phyloP scores from a whole-genome alignment of 30 jellyfish, hydroid and myxozoan species.

The Sanderia malayensis region DNA sequence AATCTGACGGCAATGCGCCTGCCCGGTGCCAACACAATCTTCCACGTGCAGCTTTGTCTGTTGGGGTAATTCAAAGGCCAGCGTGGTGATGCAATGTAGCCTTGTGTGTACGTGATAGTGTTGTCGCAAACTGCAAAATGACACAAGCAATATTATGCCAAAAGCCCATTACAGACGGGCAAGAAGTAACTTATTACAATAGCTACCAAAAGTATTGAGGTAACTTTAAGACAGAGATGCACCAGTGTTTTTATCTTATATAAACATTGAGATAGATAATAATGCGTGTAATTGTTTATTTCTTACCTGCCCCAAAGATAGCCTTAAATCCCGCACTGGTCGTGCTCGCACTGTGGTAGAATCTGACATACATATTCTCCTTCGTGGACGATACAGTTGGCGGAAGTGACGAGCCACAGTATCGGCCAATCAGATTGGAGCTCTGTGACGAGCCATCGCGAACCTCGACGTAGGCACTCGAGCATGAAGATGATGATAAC shows the following conservation, averaged over 20 bases:
- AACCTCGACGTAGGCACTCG: slow-evolving; percentile 35
- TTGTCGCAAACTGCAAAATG: slow-evolving; percentile 49
- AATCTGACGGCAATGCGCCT: slow-evolving; percentile 52
- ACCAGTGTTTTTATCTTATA: no score
- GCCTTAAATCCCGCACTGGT: slow-evolving; percentile 64
- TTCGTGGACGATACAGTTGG: slow-evolving; percentile 47
- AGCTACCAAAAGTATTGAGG: no score
- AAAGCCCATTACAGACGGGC: background rate
- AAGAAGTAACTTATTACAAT: no score
- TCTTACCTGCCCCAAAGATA: slow-evolving; percentile 45
- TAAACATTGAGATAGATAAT: no score
- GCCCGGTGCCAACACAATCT: slow-evolving; percentile 45
- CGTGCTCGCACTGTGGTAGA: slow-evolving; percentile 22
- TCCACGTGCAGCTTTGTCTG: slow-evolving; percentile 54
- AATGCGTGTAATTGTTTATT: no score
- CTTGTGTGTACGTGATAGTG: slow-evolving; percentile 60
- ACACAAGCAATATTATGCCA: no score
- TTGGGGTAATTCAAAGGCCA: slow-evolving; percentile 64
- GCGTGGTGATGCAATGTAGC: slow-evolving; percentile 67
- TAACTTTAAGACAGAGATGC: no score
- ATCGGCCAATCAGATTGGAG: slow-evolving; percentile 38
- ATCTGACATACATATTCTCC: slow-evolving; percentile 46
- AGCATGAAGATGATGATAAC: slow-evolving; percentile 13
- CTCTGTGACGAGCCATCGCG: slow-evolving; percentile 50
- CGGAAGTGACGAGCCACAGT: slow-evolving; percentile 59